phyloP scores from a whole-genome alignment of 2,797 vertebrate species.

The Sebastes cheni region DNA sequence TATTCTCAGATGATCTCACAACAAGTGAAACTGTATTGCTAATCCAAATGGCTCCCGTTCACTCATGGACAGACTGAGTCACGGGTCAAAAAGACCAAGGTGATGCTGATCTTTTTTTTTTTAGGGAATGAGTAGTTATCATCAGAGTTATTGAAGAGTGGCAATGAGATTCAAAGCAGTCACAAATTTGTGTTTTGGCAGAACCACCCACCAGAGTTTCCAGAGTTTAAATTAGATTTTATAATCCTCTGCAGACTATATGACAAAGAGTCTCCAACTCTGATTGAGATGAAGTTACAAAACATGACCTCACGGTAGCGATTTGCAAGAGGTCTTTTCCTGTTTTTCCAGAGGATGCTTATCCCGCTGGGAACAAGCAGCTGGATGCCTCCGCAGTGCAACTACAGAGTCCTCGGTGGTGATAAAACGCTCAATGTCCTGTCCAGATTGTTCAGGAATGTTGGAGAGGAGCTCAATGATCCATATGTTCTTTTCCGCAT shows the following conservation, averaged over 20 bases:
- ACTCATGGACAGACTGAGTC: conserved; percentile 45
- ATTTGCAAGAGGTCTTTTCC: conserved; percentile 22
- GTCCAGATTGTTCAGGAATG: conserved; percentile 82
- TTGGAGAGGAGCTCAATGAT: conserved; percentile 65
- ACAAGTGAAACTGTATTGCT: conserved; percentile 39
- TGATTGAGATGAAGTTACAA: conserved; percentile 20
- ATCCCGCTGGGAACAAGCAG: conserved; percentile 36
- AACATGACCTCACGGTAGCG: conserved; percentile 22
- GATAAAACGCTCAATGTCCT: conserved; percentile 76
- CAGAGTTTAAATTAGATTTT: not conserved
- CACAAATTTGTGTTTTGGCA: not conserved
- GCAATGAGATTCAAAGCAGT: not conserved
- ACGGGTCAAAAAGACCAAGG: conserved; percentile 28
- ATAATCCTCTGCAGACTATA: not conserved
- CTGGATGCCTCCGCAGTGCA: conserved; percentile 44
- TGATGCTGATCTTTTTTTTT: conserved; percentile 2
- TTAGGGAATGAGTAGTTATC: not conserved
- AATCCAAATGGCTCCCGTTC: conserved; percentile 51
- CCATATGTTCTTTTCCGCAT: conserved; percentile 75
- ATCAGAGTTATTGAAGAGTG: not conserved
- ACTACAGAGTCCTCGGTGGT: conserved; percentile 51
- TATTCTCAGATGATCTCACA: conserved; percentile 67
- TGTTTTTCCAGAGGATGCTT: conserved; percentile 50
- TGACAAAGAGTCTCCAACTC: not conserved
- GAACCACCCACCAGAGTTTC: not conserved